phyloP scores from a whole-genome alignment of 2,888 invertebrate genomes.

The Scelioninae gen. 1 region DNA sequence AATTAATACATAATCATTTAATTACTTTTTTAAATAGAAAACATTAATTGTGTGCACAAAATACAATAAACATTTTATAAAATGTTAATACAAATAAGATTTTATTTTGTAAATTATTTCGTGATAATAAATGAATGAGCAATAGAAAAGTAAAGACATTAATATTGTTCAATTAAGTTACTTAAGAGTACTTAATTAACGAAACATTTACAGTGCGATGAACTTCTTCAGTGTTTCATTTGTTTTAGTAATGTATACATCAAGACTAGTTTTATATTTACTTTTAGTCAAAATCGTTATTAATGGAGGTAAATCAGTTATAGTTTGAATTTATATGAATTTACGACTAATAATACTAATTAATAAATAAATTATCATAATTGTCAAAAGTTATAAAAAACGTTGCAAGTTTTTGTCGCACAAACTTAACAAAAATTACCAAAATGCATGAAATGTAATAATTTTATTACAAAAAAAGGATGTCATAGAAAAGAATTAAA shows the following conservation, averaged over 20 bases:
- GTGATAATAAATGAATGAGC: neutral
- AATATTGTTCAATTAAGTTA: slow-evolving; percentile 42
- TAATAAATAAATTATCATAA: neutral
- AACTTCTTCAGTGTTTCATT: slow-evolving; percentile 18
- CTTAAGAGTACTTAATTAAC: slow-evolving; percentile 21
- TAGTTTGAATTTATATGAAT: neutral
- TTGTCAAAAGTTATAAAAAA: too few relatives aligned
- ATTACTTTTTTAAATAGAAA: too few relatives aligned
- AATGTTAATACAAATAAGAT: too few relatives aligned
- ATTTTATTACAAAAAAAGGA: too few relatives aligned
- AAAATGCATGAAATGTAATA: too few relatives aligned
- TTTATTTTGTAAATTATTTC: too few relatives aligned
- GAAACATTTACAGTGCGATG: neutral
- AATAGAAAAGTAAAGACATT: slow-evolving; percentile 22
- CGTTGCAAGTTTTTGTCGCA: too few relatives aligned
- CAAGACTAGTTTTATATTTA: slow-evolving; percentile 13
- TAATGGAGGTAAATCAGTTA: slow-evolving; percentile 24
- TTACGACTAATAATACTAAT: neutral
- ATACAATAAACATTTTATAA: too few relatives aligned
- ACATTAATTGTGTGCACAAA: too few relatives aligned
- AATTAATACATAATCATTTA: too few relatives aligned
- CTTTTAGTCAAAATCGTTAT: slow-evolving; percentile 7
- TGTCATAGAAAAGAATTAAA: too few relatives aligned
- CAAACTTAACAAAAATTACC: too few relatives aligned
- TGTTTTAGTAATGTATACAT: slow-evolving; percentile 20